These are phyloP conservation scores for Aphis gossypii DNA, from an alignment of 1,140 invertebrate genomes.

Conservation along the genomic window DNA sequence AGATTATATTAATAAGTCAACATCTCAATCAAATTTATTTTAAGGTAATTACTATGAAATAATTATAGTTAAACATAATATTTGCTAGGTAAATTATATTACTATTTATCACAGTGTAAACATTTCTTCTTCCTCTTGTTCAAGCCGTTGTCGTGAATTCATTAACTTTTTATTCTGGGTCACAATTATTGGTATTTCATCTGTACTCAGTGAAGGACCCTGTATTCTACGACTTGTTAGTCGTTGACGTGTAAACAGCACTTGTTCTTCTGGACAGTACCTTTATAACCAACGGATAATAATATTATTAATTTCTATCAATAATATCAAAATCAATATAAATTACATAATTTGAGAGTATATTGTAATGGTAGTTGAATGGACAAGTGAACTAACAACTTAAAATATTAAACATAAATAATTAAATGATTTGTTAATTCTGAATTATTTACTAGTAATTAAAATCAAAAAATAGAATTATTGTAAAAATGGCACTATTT, in stretches of 20 bases:
- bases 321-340: not conserved
- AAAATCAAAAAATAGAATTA: not conserved
- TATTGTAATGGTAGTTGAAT: not conserved
- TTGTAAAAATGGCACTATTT: not conserved
- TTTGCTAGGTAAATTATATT: conserved; percentile 24
- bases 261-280: conserved; percentile 54
- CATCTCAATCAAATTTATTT: not conserved
- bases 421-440: not conserved
- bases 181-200: conserved; percentile 71
- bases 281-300: conserved; percentile 1
- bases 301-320: not conserved
- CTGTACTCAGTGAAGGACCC: conserved; percentile 1
- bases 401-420: not conserved
- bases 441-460: not conserved
- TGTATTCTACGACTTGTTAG: conserved; percentile 47
- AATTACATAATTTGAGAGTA: not conserved
- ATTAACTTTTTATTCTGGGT: conserved; percentile 80
- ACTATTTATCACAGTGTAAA: conserved; percentile 65
- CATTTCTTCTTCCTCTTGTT: conserved; percentile 85
- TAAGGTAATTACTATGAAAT: not conserved
- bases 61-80: not conserved
- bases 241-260: conserved; percentile 43
- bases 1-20: conserved; percentile 7
- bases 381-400: not conserved
- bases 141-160: conserved; percentile 79